Conservation (phyloP, 37 sponge, comb jelly and placozoan genomes). For the Spongia lamella region DNA sequence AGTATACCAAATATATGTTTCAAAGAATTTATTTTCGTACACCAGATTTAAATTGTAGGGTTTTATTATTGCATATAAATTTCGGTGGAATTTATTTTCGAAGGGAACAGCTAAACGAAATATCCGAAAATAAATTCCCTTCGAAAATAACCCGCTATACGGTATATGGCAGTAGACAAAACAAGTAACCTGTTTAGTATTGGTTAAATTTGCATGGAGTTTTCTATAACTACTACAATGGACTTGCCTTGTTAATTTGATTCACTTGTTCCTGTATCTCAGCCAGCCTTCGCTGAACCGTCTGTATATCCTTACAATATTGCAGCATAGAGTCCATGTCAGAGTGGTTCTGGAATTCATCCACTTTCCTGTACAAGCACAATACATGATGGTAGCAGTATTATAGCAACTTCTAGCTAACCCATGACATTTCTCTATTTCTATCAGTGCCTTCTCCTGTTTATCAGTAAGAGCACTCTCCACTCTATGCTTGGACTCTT, state of each 20-base stretch:
- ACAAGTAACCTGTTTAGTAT: no score
- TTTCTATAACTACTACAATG: no score
- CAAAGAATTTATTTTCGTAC: no score
- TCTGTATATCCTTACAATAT: slow-evolving; percentile 76
- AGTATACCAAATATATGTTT: no score
- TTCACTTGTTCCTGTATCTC: slow-evolving; percentile 74
- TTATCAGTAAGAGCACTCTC: slow-evolving; percentile 78
- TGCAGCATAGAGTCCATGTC: slow-evolving; percentile 78
- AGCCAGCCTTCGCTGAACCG: slow-evolving; percentile 72
- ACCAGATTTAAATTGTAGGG: no score
- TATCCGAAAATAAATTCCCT: no score
- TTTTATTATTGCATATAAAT: no score
- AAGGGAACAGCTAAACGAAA: no score
- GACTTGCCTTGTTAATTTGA: slow-evolving; percentile 80
- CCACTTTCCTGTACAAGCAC: slow-evolving; percentile 48
- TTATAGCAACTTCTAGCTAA: background rate
- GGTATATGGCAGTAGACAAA: no score
- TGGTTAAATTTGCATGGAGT: no score
- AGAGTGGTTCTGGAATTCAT: slow-evolving; percentile 84
- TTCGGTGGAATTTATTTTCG: no score
- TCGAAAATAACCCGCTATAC: no score
- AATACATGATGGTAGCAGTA: background rate
- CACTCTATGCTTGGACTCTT: slow-evolving; percentile 61
- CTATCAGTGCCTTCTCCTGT: slow-evolving; percentile 83
- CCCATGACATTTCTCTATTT: slow-evolving; percentile 85